A percentile compares a stretch with the other conserved stretches of the same genome.
Evolutionary conservation across 2,113 vertebrate species (phyloP).

Genomic region (Cyanoliseus patagonus): DNA sequence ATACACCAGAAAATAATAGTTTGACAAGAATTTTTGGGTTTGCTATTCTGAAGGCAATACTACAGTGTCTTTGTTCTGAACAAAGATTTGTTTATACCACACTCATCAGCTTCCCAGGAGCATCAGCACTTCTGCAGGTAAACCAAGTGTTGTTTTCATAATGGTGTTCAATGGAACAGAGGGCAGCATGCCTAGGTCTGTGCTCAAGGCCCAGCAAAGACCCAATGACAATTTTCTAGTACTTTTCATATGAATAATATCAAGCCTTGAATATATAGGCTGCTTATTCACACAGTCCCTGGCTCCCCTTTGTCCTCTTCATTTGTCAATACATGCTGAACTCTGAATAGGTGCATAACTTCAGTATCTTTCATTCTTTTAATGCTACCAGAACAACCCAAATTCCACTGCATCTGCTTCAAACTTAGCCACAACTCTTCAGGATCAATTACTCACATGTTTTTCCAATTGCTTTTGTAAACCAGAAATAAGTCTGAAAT

Average conservation of each 20-base stretch:
- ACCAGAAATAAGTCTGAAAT: background rate
- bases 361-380: background rate
- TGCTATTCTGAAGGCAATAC: background rate
- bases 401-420: background rate
- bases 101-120: background rate
- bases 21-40: background rate
- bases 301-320: background rate
- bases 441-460: constrained; percentile 3
- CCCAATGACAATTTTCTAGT: background rate
- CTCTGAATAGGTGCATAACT: background rate
- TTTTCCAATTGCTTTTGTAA: constrained; percentile 15
- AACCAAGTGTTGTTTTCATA: background rate
- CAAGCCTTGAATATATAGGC: background rate
- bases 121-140: background rate
- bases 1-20: rapidly evolving
- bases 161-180: background rate
- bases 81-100: background rate
- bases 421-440: background rate
- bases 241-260: background rate
- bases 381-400: background rate
- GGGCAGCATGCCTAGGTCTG: background rate
- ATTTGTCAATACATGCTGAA: background rate
- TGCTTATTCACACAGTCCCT: background rate
- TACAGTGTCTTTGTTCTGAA: background rate
- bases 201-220: background rate